A percentile compares a stretch with the other conserved stretches of the same genome.
Evolutionary conservation across 2,113 vertebrate genomes (phyloP).

Genomic region (Galbula dea): DNA sequence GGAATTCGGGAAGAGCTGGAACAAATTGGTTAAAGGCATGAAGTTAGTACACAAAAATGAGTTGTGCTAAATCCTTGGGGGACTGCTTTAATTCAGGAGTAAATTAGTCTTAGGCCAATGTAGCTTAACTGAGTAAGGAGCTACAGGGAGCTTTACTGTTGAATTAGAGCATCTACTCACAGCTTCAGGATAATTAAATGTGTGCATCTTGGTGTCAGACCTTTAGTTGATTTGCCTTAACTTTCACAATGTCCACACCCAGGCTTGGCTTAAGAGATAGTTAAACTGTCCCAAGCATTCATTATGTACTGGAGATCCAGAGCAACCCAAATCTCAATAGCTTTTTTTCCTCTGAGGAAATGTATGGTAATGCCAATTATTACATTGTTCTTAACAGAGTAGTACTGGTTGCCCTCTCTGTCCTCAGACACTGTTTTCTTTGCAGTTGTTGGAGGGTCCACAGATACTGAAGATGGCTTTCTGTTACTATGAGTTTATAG

Average conservation of each 20-base stretch:
- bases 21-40: not conserved
- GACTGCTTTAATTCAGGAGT: conserved; percentile 34
- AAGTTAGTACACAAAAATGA: conserved; percentile 7
- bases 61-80: conserved; percentile 5
- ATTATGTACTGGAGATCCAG: not conserved
- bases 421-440: not conserved
- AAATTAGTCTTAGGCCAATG: conserved; percentile 33
- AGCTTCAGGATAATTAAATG: conserved; percentile 25
- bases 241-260: not conserved
- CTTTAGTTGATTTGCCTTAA: not conserved
- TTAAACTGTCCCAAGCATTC: not conserved
- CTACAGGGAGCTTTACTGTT: conserved; percentile 24
- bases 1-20: not conserved
- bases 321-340: not conserved
- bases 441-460: not conserved
- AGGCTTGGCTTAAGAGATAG: not conserved
- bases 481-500: not conserved
- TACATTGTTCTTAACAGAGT: not conserved
- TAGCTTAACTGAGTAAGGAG: conserved; percentile 43
- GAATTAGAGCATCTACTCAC: conserved; percentile 34
- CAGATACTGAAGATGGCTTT: not conserved
- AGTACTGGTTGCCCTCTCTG: not conserved
- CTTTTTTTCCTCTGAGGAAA: not conserved
- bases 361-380: not conserved
- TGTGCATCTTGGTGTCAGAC: not conserved